Percentiles rank a stretch among this genome's conserved stretches.
phyloP scores from a whole-genome alignment of 1,140 invertebrate genomes.

The Nebria ingens region DNA sequence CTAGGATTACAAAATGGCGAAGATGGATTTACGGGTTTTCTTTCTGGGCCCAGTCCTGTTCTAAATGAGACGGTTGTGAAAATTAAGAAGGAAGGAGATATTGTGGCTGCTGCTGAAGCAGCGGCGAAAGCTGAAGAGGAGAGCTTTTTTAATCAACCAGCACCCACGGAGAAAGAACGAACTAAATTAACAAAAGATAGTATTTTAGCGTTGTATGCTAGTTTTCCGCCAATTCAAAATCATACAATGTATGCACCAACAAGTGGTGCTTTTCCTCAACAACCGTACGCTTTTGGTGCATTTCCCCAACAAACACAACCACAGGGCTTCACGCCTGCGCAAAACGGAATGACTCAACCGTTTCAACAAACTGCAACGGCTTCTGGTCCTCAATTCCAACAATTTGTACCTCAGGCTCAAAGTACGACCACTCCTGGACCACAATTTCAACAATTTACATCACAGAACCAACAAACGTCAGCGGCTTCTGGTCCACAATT shows the following conservation, averaged over 20 bases:
- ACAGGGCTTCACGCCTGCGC: conserved; percentile 10
- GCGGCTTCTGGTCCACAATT: conserved; percentile 11
- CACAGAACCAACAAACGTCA: conserved; percentile 12
- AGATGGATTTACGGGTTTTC: conserved; percentile 66
- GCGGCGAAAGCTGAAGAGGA: conserved; percentile 67
- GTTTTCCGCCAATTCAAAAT: conserved; percentile 34
- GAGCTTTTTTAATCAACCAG: conserved; percentile 82
- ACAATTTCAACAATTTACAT: conserved; percentile 12
- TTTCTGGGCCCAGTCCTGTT: conserved; percentile 51
- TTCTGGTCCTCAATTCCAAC: conserved; percentile 12
- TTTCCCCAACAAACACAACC: conserved; percentile 16
- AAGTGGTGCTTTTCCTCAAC: conserved; percentile 12
- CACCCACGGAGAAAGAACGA: conserved; percentile 59
- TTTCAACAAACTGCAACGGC: conserved; percentile 11
- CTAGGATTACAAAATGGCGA: conserved; percentile 50
- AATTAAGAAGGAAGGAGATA: conserved; percentile 31
- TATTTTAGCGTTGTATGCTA: conserved; percentile 82
- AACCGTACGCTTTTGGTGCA: conserved; percentile 16
- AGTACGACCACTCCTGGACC: conserved; percentile 9
- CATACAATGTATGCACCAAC: conserved; percentile 3
- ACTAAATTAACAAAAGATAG: conserved; percentile 87
- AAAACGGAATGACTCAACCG: conserved; percentile 16
- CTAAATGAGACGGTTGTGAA: conserved; percentile 28
- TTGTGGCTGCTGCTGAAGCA: conserved; percentile 31
- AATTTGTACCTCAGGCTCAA: conserved; percentile 16